Conservation (phyloP, 2,113 vertebrate genomes). For the Acinonyx jubatus region DNA sequence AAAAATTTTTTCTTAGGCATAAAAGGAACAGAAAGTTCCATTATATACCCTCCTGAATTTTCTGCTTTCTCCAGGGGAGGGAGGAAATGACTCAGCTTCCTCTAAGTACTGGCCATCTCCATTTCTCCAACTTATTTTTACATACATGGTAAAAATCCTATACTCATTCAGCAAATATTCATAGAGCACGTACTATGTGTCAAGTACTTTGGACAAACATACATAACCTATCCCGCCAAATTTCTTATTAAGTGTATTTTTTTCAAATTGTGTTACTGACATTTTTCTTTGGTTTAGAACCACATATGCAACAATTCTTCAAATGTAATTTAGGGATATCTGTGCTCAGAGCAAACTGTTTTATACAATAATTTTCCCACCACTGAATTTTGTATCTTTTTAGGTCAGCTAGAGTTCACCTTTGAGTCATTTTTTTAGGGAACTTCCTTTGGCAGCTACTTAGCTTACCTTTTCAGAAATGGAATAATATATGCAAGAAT, state of each 20-base stretch:
- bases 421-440: not conserved
- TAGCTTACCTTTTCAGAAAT: not conserved
- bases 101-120: not conserved
- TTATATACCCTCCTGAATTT: not conserved
- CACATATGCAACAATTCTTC: not conserved
- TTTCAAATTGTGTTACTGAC: not conserved
- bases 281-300: not conserved
- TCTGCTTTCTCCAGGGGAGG: not conserved
- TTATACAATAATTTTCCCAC: not conserved
- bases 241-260: not conserved
- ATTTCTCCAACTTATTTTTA: not conserved
- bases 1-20: not conserved
- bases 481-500: not conserved
- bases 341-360: not conserved
- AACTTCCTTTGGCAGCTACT: not conserved
- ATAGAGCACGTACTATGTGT: not conserved
- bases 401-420: not conserved
- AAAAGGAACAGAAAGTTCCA: slow-evolving; percentile 1
- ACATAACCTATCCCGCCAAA: not conserved
- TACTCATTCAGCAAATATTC: not conserved
- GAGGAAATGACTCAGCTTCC: not conserved
- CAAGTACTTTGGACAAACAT: not conserved
- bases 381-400: not conserved
- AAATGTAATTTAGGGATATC: not conserved
- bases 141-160: not conserved